Base-by-base conservation (phyloP, 2,888 invertebrate genomes). In the Phoenoteleia sp. region DNA sequence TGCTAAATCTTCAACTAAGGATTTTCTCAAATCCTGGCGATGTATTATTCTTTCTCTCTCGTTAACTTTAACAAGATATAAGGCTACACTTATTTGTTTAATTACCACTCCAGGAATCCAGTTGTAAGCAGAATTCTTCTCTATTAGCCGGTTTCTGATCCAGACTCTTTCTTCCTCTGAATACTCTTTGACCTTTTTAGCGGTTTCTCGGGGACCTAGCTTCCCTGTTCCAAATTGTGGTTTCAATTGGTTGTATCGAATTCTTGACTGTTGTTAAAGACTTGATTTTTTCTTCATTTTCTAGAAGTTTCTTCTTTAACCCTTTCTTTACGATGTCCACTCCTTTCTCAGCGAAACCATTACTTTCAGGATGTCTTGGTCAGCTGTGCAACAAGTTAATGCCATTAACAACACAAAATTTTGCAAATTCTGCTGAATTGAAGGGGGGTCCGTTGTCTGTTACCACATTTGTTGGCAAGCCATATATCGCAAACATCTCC, bases 381-480 rank as follows among this genome's bases (percentile, higher is more conserved):
- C 7, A 62, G 62, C 60, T 21, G 33, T 62, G n/a, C 15, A 52
- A 21, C n/a, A 47, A 56, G n/a, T 33, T 23, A n/a, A 81, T 56
- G 2, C 76, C 64, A 39, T 71, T 71, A 3, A 42, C 9, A 4
- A 42, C 27, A 2, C 71, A 33, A 69, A 85, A 86, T 4, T 56
- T 29, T 3, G 11, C 19, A 58, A 86, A 85, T 56, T 83, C 64
- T 17, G 17, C 21, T 0, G 82, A 69, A 1, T 21, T 25, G 29
- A 84, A 87, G 4, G 80, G 62, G 1, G 85, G 84, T 3, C 87
- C 86, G 64, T 88, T 88, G 23, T 88, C 88, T 0, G 80, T 82
- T 0, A 88, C 76, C 4, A 88, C 6, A 4, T 27, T 75, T 1
- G 21, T 9, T 1, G 86, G 87, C 1, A 87, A 19, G 19, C 88